Conservation (phyloP, 2,888 invertebrate species). For the Watsonalla binaria region DNA sequence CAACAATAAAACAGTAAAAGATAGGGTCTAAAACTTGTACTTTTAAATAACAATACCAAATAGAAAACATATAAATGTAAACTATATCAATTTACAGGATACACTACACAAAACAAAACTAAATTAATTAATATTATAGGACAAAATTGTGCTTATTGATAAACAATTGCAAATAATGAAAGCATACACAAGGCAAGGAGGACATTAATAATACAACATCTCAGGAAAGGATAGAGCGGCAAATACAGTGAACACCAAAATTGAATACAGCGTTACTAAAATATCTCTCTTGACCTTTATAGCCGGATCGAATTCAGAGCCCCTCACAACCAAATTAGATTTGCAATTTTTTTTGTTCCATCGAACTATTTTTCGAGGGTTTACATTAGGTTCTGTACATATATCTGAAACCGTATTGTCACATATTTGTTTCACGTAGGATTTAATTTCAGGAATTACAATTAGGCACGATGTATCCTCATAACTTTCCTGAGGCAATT, state of each 20-base stretch:
- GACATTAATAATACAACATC: constrained; percentile 19
- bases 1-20: no score
- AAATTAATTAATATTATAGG: no score
- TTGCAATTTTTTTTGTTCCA: constrained; percentile 12
- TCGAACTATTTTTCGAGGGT: constrained; percentile 7
- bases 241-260: constrained; percentile 64
- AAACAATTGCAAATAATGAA: neutral
- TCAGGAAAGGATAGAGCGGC: constrained; percentile 64
- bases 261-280: constrained; percentile 63
- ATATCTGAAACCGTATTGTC: neutral
- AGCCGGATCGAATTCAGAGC: constrained; percentile 36
- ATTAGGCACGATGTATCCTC: neutral
- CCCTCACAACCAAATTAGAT: constrained; percentile 12
- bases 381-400: neutral
- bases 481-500: constrained; percentile 18
- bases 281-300: constrained; percentile 63
- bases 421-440: neutral
- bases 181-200: neutral
- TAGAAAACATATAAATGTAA: neutral
- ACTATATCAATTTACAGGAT: neutral
- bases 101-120: neutral
- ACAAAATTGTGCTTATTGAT: neutral
- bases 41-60: neutral
- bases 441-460: neutral
- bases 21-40: neutral